These are phyloP conservation scores for Squalus acanthias DNA, from an alignment of 2,797 vertebrate genomes.

Conservation along the genomic window DNA sequence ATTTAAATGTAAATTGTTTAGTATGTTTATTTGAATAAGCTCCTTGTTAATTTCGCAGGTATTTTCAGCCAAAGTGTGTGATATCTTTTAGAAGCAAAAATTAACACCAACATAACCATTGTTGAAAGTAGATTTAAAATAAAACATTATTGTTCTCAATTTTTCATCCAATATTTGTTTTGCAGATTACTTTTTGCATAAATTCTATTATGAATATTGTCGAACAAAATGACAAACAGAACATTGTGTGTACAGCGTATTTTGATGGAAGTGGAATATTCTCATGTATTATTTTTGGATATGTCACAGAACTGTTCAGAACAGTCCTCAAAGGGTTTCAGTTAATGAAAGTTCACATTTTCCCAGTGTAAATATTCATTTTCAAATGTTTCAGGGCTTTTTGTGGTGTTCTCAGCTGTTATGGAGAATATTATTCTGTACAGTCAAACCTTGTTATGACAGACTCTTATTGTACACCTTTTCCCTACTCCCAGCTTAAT, in stretches of 20 bases:
- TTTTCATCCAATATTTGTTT: slow-evolving; percentile 15
- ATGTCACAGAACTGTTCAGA: neutral
- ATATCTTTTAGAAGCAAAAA: neutral
- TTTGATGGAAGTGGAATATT: neutral
- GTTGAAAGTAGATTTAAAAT: slow-evolving; percentile 20
- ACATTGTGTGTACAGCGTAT: neutral
- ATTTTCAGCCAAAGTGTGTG: neutral
- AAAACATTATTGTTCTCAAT: neutral
- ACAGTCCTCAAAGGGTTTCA: neutral
- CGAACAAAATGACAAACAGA: neutral
- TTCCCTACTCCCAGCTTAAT: neutral
- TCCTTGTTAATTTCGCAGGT: neutral
- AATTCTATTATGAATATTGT: neutral
- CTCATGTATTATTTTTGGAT: neutral
- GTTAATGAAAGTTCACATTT: neutral
- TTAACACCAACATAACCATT: neutral
- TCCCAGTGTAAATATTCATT: neutral
- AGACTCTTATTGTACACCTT: neutral
- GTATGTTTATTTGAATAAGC: neutral
- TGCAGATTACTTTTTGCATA: neutral
- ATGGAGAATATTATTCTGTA: neutral
- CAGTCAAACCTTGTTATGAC: neutral
- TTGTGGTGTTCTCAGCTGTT: neutral
- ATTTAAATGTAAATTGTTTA: neutral
- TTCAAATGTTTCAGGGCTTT: neutral